Evolutionary conservation across 1,140 invertebrate species (phyloP), one percentile per base, ranked within the genome.

Genomic region (Drepana arcuata): DNA sequence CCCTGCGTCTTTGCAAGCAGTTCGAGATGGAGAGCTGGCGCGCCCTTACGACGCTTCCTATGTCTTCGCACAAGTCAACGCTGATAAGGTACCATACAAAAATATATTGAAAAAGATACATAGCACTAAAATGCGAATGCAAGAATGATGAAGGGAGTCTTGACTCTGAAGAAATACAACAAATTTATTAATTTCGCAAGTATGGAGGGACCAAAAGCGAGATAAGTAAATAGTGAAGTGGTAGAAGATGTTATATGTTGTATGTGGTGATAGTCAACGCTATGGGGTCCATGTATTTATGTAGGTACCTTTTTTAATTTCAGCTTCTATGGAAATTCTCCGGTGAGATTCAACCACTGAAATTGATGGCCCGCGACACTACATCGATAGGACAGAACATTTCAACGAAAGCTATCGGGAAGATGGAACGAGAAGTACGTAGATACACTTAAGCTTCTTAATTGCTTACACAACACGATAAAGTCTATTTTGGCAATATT

Each of bases 11-110:
- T 88, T 97, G 1, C 69, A 79, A 4, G 93, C 94, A 0, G 89
- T 96, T 1, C 92, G 92, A 54, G 86, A 88, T 16, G 95, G 93
- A 1, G 93, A 97, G 53, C 86, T 97, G 4, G 78, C 90, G 16
- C 84, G 89, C 14, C 90, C 91, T 0, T 96, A 94, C 57, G 95
- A 97, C 58, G 88, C 86, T 28, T 87, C 85, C n/a, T 97, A 96
- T 61, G 79, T 96, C 0, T 96, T 92, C 63, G 91, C 95, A 0
- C 91, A 93, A 84, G 94, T 96, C 0, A 95, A 96, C 69, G 94
- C 94, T 11, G 94, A 96, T 59, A 94, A 94, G 84, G 86, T 38
- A 28, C n/a, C n/a, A n/a, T n/a, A n/a, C n/a, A n/a, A n/a, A n/a
- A 21, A 21, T 21, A 21, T 21, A 21, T 9, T 21, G n/a, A n/a